A percentile compares a stretch with the other conserved stretches of the same genome.
phyloP scores from a whole-genome alignment of 35 echinoderm and acorn worm species.

The Ptychodera flava region DNA sequence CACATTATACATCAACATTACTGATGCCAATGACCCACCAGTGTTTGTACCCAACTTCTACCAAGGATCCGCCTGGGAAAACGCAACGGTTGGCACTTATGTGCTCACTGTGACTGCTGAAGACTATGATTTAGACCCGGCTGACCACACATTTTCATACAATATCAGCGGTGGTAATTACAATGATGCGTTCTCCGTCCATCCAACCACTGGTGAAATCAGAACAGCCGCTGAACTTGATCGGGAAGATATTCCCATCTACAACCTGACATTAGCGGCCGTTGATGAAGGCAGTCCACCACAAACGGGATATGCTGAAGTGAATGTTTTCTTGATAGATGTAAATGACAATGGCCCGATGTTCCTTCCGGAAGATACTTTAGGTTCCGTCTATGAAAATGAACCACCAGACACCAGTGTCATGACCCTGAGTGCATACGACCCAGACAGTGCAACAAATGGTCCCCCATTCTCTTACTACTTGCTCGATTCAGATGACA shows the following conservation, averaged over 20 bases:
- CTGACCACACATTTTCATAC: constrained; percentile 71
- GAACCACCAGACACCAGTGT: constrained; percentile 43
- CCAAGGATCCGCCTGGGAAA: constrained; percentile 60
- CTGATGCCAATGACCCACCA: constrained; percentile 87
- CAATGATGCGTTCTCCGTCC: constrained; percentile 57
- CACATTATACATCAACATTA: constrained; percentile 50
- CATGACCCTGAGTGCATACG: constrained; percentile 82
- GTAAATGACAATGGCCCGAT: constrained; percentile 95
- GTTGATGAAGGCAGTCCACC: constrained; percentile 77
- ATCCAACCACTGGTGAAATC: constrained; percentile 55
- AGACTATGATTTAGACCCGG: constrained; percentile 68
- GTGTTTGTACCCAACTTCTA: constrained; percentile 66
- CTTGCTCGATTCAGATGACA: constrained; percentile 27
- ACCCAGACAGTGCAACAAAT: constrained; percentile 69
- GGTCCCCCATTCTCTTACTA: constrained; percentile 52
- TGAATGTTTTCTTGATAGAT: constrained; percentile 59
- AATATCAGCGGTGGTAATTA: constrained; percentile 55
- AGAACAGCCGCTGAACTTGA: constrained; percentile 45
- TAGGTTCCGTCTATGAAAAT: constrained; percentile 72
- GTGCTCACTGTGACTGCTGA: constrained; percentile 73
- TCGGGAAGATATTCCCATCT: constrained; percentile 63
- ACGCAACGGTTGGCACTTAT: constrained; percentile 37
- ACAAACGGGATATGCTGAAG: constrained; percentile 53
- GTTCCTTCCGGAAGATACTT: constrained; percentile 42
- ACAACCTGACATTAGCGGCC: constrained; percentile 73